Percentiles rank a stretch among this genome's conserved stretches.
phyloP scores from a whole-genome alignment of 2,888 invertebrate species.

The Philereme transversata region DNA sequence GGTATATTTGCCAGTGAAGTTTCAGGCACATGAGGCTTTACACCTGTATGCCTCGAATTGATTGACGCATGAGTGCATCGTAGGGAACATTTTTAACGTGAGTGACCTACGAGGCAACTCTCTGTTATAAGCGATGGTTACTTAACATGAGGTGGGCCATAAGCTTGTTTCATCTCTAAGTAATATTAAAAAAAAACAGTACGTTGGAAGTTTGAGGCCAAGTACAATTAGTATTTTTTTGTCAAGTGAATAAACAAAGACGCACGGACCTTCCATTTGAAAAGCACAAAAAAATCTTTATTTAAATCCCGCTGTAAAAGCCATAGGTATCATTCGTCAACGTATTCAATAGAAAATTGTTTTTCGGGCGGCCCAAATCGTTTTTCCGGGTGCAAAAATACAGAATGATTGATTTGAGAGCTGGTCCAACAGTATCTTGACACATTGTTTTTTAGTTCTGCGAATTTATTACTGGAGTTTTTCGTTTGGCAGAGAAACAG shows the following conservation, averaged over 20 bases:
- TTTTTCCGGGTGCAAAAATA: constrained; percentile 47
- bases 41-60: no score
- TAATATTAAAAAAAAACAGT: no score
- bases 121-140: no score
- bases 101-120: no score
- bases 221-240: background rate
- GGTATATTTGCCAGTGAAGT: no score
- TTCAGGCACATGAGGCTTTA: no score
- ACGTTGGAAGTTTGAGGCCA: no score
- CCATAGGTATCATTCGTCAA: constrained; percentile 38
- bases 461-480: constrained; percentile 17
- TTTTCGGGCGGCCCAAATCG: constrained; percentile 46
- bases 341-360: constrained; percentile 51
- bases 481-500: background rate
- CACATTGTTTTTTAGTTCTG: constrained; percentile 31
- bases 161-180: no score
- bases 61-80: no score
- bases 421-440: constrained; percentile 37
- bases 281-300: constrained; percentile 8
- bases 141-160: no score
- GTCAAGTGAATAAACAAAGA: constrained; percentile 4
- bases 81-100: no score
- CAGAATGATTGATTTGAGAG: constrained; percentile 57
- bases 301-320: constrained; percentile 20
- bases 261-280: background rate